Conservation (phyloP, 2,113 vertebrate genomes). For the Tiliqua scincoides region DNA sequence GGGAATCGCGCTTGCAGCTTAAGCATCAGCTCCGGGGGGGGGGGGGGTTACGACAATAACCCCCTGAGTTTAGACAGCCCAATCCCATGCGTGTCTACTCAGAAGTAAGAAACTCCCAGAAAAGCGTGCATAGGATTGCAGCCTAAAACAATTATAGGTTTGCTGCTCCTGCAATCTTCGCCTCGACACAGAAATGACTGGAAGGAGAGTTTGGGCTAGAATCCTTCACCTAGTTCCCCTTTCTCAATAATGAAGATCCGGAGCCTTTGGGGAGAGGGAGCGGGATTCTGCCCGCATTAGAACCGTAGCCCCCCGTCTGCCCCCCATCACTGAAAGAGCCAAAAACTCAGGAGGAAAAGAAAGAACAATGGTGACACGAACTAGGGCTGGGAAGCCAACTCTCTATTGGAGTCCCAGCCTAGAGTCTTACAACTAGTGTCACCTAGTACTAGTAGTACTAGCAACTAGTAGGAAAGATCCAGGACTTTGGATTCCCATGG, state of each 20-base stretch:
- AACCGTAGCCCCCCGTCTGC: not conserved
- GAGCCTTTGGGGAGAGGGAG: no score
- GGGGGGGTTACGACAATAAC: no score
- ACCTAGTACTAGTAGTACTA: no score
- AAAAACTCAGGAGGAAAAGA: not conserved
- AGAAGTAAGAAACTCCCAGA: no score
- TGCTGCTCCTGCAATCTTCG: slow-evolving; percentile 15
- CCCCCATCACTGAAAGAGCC: not conserved
- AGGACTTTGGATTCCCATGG: not conserved
- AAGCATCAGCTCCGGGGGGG: no score
- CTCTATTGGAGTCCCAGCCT: slow-evolving; percentile 36
- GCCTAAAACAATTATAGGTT: slow-evolving; percentile 14
- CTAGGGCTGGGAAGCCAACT: slow-evolving; percentile 54
- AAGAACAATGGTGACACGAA: not conserved
- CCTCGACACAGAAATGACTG: not conserved
- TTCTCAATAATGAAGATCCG: not conserved
- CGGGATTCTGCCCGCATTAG: not conserved
- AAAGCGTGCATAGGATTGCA: no score
- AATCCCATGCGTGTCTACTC: no score
- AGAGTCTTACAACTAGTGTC: no score
- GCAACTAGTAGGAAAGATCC: no score
- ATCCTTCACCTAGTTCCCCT: not conserved
- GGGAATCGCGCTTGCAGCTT: no score
- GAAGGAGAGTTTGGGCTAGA: not conserved
- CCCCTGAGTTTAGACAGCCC: no score